Evolutionary conservation across 2,797 vertebrate genomes (phyloP).

Genomic region (Microctenopoma lineatum): DNA sequence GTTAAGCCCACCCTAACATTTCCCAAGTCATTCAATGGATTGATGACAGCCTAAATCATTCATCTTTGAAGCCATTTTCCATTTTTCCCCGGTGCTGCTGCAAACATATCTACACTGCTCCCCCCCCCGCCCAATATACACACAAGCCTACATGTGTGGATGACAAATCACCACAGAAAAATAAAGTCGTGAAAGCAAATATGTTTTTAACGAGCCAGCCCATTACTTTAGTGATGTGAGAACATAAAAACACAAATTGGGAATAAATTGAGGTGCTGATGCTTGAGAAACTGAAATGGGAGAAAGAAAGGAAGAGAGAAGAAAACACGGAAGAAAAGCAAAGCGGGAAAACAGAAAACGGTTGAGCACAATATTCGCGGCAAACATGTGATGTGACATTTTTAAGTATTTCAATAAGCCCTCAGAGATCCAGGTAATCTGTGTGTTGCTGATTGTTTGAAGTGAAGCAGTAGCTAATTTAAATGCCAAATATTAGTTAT

Average conservation of each 20-base stretch:
- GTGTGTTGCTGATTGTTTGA: slow-evolving; percentile 1
- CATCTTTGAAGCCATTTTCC: slow-evolving; percentile 65
- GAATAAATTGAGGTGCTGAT: slow-evolving; percentile 80
- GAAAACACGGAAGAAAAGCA: slow-evolving; percentile 29
- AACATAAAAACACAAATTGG: slow-evolving; percentile 81
- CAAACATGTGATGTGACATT: slow-evolving; percentile 29
- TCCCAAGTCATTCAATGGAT: slow-evolving; percentile 64
- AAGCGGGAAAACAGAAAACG: slow-evolving; percentile 12
- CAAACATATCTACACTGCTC: slow-evolving; percentile 54
- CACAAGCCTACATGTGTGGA: slow-evolving; percentile 59
- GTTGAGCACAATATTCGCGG: slow-evolving; percentile 14
- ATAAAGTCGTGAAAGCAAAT: slow-evolving; percentile 79
- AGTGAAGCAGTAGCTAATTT: slow-evolving; percentile 5
- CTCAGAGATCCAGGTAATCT: slow-evolving; percentile 25
- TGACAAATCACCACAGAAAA: slow-evolving; percentile 74
- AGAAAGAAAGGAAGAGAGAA: background rate
- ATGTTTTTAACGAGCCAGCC: slow-evolving; percentile 83
- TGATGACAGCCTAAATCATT: slow-evolving; percentile 69
- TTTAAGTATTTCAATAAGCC: slow-evolving; percentile 23
- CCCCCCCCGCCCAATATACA: slow-evolving; percentile 20
- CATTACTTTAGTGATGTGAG: slow-evolving; percentile 81
- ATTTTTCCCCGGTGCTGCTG: slow-evolving; percentile 43
- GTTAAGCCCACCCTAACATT: slow-evolving; percentile 72
- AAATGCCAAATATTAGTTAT: background rate
- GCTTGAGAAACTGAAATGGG: slow-evolving; percentile 63